These are phyloP conservation scores for Sphaerophoria taeniata DNA, from an alignment of 2,888 invertebrate genomes.

Conservation along the genomic window DNA sequence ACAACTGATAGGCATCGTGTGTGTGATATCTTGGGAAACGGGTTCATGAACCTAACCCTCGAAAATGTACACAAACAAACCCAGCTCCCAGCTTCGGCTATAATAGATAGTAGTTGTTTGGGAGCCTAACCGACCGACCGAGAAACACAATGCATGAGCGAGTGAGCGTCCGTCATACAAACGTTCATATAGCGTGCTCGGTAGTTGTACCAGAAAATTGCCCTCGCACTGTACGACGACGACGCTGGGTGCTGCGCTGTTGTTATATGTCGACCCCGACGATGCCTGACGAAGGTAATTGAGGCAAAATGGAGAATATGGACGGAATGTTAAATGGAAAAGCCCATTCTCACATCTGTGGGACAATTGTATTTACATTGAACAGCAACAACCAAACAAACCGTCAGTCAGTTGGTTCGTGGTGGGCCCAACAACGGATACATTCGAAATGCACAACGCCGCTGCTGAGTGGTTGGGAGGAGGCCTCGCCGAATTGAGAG, in stretches of 20 bases:
- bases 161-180: conserved; percentile 1
- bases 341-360: conserved; percentile 37
- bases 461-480: conserved; percentile 26
- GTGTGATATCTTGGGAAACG: conserved; percentile 23
- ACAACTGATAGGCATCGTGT: conserved; percentile 19
- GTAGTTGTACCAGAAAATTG: conserved; percentile 51
- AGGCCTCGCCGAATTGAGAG: not conserved
- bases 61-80: conserved; percentile 37
- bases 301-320: conserved; percentile 48
- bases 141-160: not conserved
- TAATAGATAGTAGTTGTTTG: too few species aligned
- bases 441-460: conserved; percentile 61
- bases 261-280: conserved; percentile 11
- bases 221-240: conserved; percentile 3
- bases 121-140: not conserved
- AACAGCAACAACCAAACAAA: conserved; percentile 16
- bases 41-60: conserved; percentile 72
- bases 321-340: conserved; percentile 55
- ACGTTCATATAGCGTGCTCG: conserved; percentile 3
- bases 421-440: conserved; percentile 35
- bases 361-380: conserved; percentile 42
- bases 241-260: too few species aligned
- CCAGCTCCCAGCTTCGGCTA: not conserved
- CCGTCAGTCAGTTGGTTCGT: conserved; percentile 49
- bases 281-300: conserved; percentile 45